Base-by-base conservation (phyloP, 2,888 invertebrate genomes). In the Agapostemon virescens region DNA sequence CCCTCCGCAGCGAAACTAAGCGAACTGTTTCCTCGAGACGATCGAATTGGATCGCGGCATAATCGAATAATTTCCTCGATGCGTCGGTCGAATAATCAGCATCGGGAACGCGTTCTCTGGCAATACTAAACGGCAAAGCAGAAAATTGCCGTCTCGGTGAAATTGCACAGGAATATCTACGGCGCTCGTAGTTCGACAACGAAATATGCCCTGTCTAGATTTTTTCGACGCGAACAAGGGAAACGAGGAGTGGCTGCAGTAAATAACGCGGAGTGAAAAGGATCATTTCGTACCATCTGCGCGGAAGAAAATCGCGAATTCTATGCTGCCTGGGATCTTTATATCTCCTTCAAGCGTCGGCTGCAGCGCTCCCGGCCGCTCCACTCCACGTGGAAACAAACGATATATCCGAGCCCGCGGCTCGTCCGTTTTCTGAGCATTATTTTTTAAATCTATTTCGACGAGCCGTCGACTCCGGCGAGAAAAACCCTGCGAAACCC, bases 211-310 rank as follows among this genome's bases (percentile, higher is more conserved):
- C 73, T 73, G 80, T 80, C 85, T 61, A 74, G 33, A 49, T 77
- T 84, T 79, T 63, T 69, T 74, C 69, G 17, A 30, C 30, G 63
- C 61, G 63, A 55, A 33, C 23, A 52, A 52, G 63, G 42, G 26
- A 61, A 68, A 45, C 52, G 75, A 45, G 77, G 68, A 84, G 86
- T 74, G 79, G 79, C 71, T 68, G 76, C 77, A 78, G 82, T 77
- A 84, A 86, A 85, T 86, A 84, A 85, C 79, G 67, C 67, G 72
- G 68, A 85, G 77, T 74, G 85, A 83, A 74, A 84, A 87, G 76
- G 80, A 85, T 86, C 84, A 87, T 86, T 86, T 69, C 84, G 72
- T 85, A 70, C 85, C 86, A 87, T 84, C 87, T 85, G 86, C 45
- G 85, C 84, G 69, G 71, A 77, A 79, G 75, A 82, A 76, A 85